Base-by-base conservation (phyloP, 2,888 invertebrate genomes). In the Meghimatium bilineatum region DNA sequence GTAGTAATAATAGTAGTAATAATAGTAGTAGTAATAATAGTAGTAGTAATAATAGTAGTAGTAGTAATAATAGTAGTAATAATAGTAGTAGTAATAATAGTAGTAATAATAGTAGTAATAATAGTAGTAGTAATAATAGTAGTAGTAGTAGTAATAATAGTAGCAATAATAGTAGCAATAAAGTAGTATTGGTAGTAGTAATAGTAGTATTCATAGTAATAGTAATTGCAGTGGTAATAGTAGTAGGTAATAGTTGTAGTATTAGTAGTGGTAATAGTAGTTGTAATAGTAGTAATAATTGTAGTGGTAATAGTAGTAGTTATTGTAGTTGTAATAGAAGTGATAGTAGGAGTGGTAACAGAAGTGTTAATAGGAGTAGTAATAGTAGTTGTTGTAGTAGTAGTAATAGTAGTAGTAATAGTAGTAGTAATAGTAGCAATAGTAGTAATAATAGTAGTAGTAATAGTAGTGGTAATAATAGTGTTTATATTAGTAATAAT, bases 131-230 rank as follows among this genome's bases (percentile, higher is more conserved):
- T 67, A 32, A 32, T 67, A 67, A 23, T 29, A 67, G 67, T 67
- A 32, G 67, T 32, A 67, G 29, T 67, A 32, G 29, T 67, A 20
- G 67, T 67, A 32, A 32, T 67, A 67, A 32, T 10, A 29, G 29
- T 32, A 32, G 29, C n/a, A 67, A 32, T 67, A 32, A 8, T 67
- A 32, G 67, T 67, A n/a, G n/a, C n/a, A n/a, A n/a, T n/a, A n/a
- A n/a, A n/a, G n/a, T n/a, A 32, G 67, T 67, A 67, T 29, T 29
- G 32, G 67, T 67, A 67, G 60, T 60, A n/a, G n/a, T n/a, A n/a
- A n/a, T n/a, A n/a, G n/a, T n/a, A n/a, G n/a, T n/a, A n/a, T n/a
- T n/a, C n/a, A n/a, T n/a, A n/a, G n/a, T n/a, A n/a, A n/a, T n/a
- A n/a, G n/a, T n/a, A n/a, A n/a, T n/a, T n/a, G n/a, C n/a, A n/a